Conservation (phyloP, 2,797 vertebrate species). For the Aphelocoma californica region DNA sequence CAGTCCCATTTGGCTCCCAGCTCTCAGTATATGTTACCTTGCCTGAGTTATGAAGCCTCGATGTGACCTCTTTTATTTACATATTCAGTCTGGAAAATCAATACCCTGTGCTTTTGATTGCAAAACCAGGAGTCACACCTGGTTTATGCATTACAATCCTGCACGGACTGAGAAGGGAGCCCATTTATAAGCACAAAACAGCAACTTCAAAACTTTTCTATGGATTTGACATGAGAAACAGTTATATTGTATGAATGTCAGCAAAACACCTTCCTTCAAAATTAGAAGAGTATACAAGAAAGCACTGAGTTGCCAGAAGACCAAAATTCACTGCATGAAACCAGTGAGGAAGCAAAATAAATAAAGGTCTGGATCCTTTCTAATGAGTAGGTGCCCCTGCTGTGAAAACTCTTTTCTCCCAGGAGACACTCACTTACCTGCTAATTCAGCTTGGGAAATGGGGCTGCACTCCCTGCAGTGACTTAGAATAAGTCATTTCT, state of each 20-base stretch:
- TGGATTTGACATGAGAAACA: not conserved
- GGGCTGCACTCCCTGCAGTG: not conserved
- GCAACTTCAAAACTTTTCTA: not conserved
- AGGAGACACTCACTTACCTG: not conserved
- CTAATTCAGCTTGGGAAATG: not conserved
- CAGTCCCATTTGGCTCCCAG: not conserved
- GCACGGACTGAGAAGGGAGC: not conserved
- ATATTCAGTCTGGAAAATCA: slow-evolving; percentile 6
- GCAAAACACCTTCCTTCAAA: not conserved
- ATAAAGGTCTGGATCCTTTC: not conserved
- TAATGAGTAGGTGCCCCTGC: not conserved
- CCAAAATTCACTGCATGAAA: not conserved
- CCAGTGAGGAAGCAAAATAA: not conserved
- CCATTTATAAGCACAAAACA: not conserved
- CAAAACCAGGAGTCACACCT: not conserved
- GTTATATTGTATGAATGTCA: not conserved
- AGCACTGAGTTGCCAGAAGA: not conserved
- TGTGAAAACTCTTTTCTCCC: not conserved
- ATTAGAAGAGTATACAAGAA: not conserved
- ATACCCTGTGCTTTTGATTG: not conserved
- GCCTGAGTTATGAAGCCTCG: not conserved
- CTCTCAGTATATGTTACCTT: not conserved
- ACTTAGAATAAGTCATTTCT: not conserved
- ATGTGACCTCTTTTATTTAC: not conserved
- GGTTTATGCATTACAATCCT: slow-evolving; percentile 9